Evolutionary conservation across 2,888 invertebrate genomes (phyloP), one percentile per base, ranked within the genome.

Genomic region (Philopedon plagiatum): DNA sequence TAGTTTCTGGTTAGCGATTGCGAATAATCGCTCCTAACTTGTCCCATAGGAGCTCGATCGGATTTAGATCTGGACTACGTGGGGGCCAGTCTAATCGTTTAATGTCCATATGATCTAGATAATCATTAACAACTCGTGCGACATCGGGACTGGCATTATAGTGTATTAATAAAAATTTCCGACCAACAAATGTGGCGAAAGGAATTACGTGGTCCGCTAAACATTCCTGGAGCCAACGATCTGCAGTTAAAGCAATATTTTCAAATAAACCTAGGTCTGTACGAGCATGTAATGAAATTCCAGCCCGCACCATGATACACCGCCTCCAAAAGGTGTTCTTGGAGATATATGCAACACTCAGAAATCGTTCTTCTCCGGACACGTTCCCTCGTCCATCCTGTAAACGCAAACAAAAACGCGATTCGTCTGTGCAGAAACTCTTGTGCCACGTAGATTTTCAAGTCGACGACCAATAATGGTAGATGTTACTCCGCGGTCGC

Each of bases 61-160:
- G 69, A 56, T 71, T 74, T 21, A 72, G 32, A 54, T 72, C 69
- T 26, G 70, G 64, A 46, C 64, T 70, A 49, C 49, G 39, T 54
- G 71, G 49, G 23, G 67, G 73, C 70, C 71, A 69, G 41, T 41
- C 49, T 58, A 75, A 67, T 60, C 54, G 56, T 66, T 61, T 57
- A 68, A 66, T 74, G 13, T 34, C 69, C 60, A 66, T 60, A 49
- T 71, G 63, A 41, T 75, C 37, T 37, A 67, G 61, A 39, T 68
- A 71, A 51, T 63, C 21, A 57, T 37, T 51, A 26, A 73, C 63
- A 44, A 65, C 64, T 57, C 65, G 60, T 46, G 65, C 54, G 15
- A 51, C 44, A 23, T 65, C 57, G 13, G 58, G 44, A 11, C 64
- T 54, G 34, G 34, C 66, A 67, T 61, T 71, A 49, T 71, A 54